Percentiles rank a stretch among this genome's conserved stretches.
Evolutionary conservation across 2,888 invertebrate genomes (phyloP).

Genomic region (Autographa pulchrina): DNA sequence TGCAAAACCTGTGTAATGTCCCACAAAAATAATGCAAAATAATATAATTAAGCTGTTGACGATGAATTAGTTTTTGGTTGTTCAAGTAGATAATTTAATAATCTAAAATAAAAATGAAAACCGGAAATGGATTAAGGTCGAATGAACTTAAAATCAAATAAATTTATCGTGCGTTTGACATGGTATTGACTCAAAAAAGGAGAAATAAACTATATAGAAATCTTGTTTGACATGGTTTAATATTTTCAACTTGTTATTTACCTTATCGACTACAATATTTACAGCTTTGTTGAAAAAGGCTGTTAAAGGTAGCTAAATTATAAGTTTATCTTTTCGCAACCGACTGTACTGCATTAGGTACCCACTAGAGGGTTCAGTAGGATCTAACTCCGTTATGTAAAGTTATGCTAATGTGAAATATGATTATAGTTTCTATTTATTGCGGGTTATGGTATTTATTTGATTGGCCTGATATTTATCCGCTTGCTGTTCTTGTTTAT

Average conservation of each 20-base stretch:
- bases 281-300: not conserved
- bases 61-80: too few relatives aligned
- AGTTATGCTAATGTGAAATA: conserved; percentile 26
- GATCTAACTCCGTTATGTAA: not conserved
- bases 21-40: too few relatives aligned
- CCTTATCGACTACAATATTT: too few relatives aligned
- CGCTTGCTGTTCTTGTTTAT: not conserved
- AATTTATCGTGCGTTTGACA: too few relatives aligned
- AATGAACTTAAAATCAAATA: not conserved
- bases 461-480: conserved; percentile 3
- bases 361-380: not conserved
- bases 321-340: not conserved
- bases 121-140: too few relatives aligned
- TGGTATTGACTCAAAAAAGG: too few relatives aligned
- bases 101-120: too few relatives aligned
- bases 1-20: not conserved
- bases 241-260: too few relatives aligned
- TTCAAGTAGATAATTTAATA: too few relatives aligned
- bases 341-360: not conserved
- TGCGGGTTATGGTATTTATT: conserved; percentile 6
- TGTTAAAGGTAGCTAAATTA: not conserved
- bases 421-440: conserved; percentile 16
- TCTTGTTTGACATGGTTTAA: too few relatives aligned
- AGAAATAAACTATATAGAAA: too few relatives aligned
- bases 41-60: too few relatives aligned